Percentiles rank a stretch among this genome's conserved stretches.
phyloP scores from a whole-genome alignment of 2,888 invertebrate genomes.

The Eupithecia dodoneata region DNA sequence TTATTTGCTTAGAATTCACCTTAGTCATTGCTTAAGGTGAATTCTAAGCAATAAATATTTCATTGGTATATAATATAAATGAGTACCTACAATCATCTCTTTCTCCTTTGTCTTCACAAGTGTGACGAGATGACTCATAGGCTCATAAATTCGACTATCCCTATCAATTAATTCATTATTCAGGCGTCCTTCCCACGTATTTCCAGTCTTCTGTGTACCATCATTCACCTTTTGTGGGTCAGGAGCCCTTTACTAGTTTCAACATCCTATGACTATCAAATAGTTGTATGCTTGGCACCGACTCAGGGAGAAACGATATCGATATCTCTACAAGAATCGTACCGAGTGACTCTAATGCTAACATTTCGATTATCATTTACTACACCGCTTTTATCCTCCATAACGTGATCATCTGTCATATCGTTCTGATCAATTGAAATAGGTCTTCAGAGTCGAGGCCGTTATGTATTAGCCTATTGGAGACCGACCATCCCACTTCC shows the following conservation, averaged over 20 bases:
- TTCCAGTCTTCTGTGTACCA: not conserved
- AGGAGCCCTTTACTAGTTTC: slow-evolving; percentile 18
- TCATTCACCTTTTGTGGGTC: slow-evolving; percentile 25
- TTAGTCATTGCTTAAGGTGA: no score
- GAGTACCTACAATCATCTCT: not conserved
- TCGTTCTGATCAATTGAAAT: not conserved
- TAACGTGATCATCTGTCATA: not conserved
- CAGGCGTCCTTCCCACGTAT: slow-evolving; percentile 14
- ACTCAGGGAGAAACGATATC: not conserved
- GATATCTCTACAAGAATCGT: not conserved
- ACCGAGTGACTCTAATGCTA: not conserved
- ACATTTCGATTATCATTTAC: not conserved
- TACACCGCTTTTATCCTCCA: not conserved
- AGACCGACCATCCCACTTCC: slow-evolving; percentile 33
- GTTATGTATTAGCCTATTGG: slow-evolving; percentile 14
- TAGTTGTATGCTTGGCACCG: not conserved
- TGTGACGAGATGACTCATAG: not conserved
- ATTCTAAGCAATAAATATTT: no score
- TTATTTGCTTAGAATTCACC: not conserved
- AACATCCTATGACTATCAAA: slow-evolving; percentile 17
- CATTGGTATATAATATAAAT: not conserved
- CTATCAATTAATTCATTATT: slow-evolving; percentile 15
- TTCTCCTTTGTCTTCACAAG: not conserved
- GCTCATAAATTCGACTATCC: not conserved
- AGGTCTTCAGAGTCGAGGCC: not conserved